phyloP scores from a whole-genome alignment of 2,888 invertebrate species.

The Fabriciana adippe region DNA sequence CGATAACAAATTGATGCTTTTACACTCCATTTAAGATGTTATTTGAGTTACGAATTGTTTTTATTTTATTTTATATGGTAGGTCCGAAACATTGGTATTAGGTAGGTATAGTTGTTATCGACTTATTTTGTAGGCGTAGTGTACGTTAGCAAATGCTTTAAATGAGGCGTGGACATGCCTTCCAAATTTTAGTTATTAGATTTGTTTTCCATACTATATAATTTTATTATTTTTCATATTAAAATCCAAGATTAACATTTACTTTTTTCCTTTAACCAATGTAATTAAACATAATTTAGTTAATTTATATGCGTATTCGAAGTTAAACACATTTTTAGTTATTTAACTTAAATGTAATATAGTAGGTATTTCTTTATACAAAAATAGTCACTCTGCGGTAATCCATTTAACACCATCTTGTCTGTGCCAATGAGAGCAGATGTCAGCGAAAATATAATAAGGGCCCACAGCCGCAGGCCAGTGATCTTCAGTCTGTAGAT shows the following conservation, averaged over 20 bases:
- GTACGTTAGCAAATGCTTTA: background rate
- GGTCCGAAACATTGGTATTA: background rate
- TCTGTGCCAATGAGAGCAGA: slow-evolving; percentile 37
- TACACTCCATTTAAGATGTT: slow-evolving; percentile 32
- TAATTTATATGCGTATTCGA: no score
- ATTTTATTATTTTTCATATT: no score
- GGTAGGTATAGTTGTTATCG: slow-evolving; percentile 13
- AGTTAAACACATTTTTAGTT: no score
- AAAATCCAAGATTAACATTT: no score
- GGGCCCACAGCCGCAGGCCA: slow-evolving; percentile 47
- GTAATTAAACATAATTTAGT: no score
- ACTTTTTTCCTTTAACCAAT: no score
- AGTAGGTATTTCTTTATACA: no score
- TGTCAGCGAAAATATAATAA: slow-evolving; percentile 65
- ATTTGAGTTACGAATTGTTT: slow-evolving; percentile 29
- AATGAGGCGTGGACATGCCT: background rate
- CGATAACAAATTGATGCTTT: slow-evolving; percentile 36
- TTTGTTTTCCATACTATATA: no score
- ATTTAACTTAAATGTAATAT: no score
- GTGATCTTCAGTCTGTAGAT: slow-evolving; percentile 34
- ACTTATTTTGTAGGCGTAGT: background rate
- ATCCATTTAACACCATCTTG: slow-evolving; percentile 33
- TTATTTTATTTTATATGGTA: slow-evolving; percentile 2
- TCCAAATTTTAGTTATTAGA: no score
- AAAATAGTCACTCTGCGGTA: slow-evolving; percentile 22